Percentiles rank a stretch among this genome's conserved stretches.
Evolutionary conservation across 2,797 vertebrate genomes (phyloP).

Genomic region (Trichosurus vulpecula): DNA sequence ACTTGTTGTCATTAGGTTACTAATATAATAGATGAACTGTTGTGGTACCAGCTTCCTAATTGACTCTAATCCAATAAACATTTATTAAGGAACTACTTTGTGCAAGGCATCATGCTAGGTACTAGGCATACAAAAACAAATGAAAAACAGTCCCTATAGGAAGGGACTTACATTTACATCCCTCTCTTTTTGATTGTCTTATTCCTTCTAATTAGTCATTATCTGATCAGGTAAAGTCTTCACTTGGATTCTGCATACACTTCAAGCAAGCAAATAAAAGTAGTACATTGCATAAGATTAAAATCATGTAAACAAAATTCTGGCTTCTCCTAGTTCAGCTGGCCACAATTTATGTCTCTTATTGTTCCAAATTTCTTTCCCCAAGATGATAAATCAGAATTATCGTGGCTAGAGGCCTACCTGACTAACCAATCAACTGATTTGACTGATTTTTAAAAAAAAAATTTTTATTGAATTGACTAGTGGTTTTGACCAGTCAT

Average conservation of each 20-base stretch:
- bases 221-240: background rate
- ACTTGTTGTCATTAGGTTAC: background rate
- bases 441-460: background rate
- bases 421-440: background rate
- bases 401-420: background rate
- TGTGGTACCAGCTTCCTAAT: background rate
- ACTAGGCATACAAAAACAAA: background rate
- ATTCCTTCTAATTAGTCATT: background rate
- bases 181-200: background rate
- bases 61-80: background rate
- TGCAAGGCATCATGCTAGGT: background rate
- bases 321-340: background rate
- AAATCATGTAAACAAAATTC: background rate
- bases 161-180: background rate
- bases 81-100: background rate
- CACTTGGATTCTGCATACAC: background rate
- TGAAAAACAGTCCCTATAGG: background rate
- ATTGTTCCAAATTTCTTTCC: slow-evolving; percentile 4
- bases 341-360: background rate
- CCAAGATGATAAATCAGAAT: background rate
- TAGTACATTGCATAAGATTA: background rate
- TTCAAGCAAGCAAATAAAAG: slow-evolving; percentile 16
- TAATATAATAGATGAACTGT: background rate
- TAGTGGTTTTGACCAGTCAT: background rate
- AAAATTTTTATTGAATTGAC: background rate